phyloP scores from a whole-genome alignment of 2,113 vertebrate genomes.

The Pteronura brasiliensis region DNA sequence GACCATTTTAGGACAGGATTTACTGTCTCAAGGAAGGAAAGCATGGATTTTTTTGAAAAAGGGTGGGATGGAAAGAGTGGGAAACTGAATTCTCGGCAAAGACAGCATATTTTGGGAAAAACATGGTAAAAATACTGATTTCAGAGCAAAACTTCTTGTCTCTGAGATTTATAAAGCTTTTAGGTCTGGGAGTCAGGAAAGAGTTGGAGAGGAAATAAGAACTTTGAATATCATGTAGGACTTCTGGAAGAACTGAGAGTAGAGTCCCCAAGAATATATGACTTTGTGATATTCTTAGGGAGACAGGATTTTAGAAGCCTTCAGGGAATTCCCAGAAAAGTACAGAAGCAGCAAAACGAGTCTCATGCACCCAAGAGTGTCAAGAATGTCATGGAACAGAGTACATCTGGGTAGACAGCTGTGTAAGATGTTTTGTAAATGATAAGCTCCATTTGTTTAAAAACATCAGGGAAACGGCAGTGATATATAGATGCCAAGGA shows the following conservation, averaged over 20 bases:
- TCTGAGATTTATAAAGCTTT: not conserved
- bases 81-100: not conserved
- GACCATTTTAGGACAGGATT: not conserved
- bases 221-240: not conserved
- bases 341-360: not conserved
- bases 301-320: not conserved
- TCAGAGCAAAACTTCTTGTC: not conserved
- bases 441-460: not conserved
- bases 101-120: not conserved
- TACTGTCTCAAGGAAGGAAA: not conserved
- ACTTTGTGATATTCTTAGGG: not conserved
- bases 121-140: not conserved
- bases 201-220: not conserved
- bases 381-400: not conserved
- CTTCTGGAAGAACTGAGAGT: not conserved
- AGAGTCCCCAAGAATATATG: not conserved
- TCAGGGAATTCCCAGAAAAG: not conserved
- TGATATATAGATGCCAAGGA: no score
- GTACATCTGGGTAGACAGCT: not conserved
- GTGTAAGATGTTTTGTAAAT: not conserved
- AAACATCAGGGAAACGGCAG: not conserved
- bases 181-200: not conserved
- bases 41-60: not conserved
- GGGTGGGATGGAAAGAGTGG: not conserved
- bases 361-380: not conserved